phyloP scores from a whole-genome alignment of 2,113 vertebrate species.

The Salvelinus fontinalis region DNA sequence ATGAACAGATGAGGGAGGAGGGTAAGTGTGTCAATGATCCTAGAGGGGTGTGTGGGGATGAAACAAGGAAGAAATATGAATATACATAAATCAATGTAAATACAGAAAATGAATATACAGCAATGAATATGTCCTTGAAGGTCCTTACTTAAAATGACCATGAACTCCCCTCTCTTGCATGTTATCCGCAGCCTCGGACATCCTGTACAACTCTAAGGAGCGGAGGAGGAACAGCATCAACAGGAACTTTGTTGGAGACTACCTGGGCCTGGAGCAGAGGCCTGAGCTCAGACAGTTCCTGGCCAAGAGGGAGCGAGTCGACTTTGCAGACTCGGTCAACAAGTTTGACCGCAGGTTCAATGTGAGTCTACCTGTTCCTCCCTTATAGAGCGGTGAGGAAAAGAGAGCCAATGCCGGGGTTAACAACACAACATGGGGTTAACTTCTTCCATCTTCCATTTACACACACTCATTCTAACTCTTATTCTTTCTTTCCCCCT shows the following conservation, averaged over 20 bases:
- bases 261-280: constrained; percentile 92
- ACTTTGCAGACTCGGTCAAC: constrained; percentile 90
- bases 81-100: too few relatives aligned
- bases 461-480: neutral
- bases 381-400: neutral
- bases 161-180: neutral
- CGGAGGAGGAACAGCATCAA: constrained; percentile 94
- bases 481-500: constrained; percentile 24
- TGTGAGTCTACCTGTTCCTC: constrained; percentile 64
- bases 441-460: neutral
- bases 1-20: constrained; percentile 95
- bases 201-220: constrained; percentile 94
- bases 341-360: constrained; percentile 98
- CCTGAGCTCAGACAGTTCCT: constrained; percentile 94
- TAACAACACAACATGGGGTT: neutral
- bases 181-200: constrained; percentile 82
- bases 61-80: too few relatives aligned
- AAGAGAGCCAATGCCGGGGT: neutral
- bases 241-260: constrained; percentile 96
- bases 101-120: neutral
- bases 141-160: too few relatives aligned
- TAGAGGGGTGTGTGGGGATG: neutral
- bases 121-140: too few relatives aligned
- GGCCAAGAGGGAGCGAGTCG: constrained; percentile 86
- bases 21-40: constrained; percentile 69